Base-by-base conservation (phyloP, 2,113 vertebrate species). In the Carassius carassius region DNA sequence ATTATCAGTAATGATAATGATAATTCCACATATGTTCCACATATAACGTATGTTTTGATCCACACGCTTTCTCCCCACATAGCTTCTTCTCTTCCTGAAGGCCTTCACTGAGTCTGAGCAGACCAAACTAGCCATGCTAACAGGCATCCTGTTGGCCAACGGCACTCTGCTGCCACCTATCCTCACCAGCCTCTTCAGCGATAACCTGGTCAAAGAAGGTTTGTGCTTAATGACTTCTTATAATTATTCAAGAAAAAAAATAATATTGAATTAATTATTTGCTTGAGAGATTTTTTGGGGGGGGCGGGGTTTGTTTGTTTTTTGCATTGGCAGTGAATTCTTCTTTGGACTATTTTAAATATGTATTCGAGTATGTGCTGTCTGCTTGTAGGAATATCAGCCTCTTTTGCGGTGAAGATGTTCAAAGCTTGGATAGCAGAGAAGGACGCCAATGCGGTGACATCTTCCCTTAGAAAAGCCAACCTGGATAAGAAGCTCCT, bases 371-470 rank as follows among this genome's bases (percentile, higher is more conserved):
- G 49, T 35, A 10, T 70, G 17, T 23, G 25, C 8, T 69, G 32
- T 63, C 23, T 21, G n/a, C 14, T 56, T 44, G 8, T 49, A 98
- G 97, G 97, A 81, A 97, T 98, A 88, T 96, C 97, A 58, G 96
- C 96, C 54, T 96, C 95, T 16, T 98, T 98, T 0, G 95, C 97
- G 73, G 97, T 97, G 81, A 98, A 97, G 89, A 95, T 98, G 94
- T 98, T 98, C 90, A 97, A 97, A 93, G 95, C 96, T 21, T 98
- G 97, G 97, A 98, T 98, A 91, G 92, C 96, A 84, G 97, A 98
- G 90, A 98, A 96, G 92, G 97, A 98, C 85, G 95, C 96, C 87
- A 97, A 95, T 90, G 95, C 97, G 54, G 96, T 98, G 84, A 98
- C 96, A 84, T 96, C 96, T 35, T 95, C 96, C 85, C 93, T 98